Base-by-base conservation (phyloP, 2,113 vertebrate genomes). In the Baryphthengus martii region DNA sequence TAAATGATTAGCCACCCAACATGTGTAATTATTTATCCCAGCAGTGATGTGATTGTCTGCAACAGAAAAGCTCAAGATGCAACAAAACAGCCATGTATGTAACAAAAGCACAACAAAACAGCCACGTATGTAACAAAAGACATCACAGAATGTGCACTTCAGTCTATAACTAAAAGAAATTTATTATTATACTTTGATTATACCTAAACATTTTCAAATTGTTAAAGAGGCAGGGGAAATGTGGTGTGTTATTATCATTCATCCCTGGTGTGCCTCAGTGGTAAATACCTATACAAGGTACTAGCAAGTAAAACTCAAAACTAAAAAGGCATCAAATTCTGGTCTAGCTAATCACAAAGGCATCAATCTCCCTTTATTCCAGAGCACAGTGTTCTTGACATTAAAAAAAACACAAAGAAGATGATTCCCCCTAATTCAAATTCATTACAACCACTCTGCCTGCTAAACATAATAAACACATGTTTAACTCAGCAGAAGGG, bases 401-500 rank as follows among this genome's bases (percentile, higher is more conserved):
- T n/a, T 25, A 66, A 89, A 76, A 53, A 80, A 70, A 63, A 12
- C 63, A 94, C 78, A 74, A 86, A 96, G 53, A 90, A 21, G 26
- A 85, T 53, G 31, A 94, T 53, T 90, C 68, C 23, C 18, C 40
- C 44, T 84, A 77, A 90, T 78, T 93, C 52, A 81, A 92, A 92
- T 13, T 50, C 85, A 75, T 52, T 81, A 53, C 56, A 58, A 53
- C 5, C 7, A 40, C 83, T 72, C 86, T 65, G 76, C 59, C 49
- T 39, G n/a, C 52, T 89, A 44, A 86, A 85, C 76, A 65, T 56
- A 74, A 80, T 79, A 91, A 90, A 59, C 29, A 72, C 47, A 53
- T 13, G 44, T 86, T 90, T 86, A 90, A 92, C 63, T 87, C 89
- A 82, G 89, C 89, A 96, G 83, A 93, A 95, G 56, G 47, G 76